Conservation (phyloP, 2,797 vertebrate genomes). For the Perdix hodgsoniae region DNA sequence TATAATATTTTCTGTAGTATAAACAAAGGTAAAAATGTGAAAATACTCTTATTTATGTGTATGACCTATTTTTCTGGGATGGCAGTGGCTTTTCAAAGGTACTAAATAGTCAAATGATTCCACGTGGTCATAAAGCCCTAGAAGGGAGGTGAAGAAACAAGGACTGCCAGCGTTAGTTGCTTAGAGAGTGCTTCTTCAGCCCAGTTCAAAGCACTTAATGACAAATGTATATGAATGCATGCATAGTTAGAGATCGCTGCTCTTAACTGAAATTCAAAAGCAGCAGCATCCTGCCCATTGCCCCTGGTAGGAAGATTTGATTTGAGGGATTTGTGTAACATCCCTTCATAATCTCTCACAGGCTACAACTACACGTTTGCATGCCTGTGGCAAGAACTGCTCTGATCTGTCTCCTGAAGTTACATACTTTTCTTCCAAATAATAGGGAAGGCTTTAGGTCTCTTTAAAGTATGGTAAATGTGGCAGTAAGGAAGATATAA, state of each 20-base stretch:
- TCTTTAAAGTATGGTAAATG: not conserved
- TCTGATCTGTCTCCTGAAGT: not conserved
- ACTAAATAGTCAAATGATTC: not conserved
- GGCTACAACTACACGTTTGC: not conserved
- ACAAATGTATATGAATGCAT: not conserved
- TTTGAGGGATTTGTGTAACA: not conserved
- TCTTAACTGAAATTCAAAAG: not conserved
- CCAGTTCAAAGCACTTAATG: not conserved
- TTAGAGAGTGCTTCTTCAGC: not conserved
- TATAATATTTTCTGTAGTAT: not conserved
- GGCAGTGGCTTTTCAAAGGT: not conserved
- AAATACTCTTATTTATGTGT: not conserved
- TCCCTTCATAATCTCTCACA: not conserved
- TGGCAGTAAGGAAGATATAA: not conserved
- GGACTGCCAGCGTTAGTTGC: not conserved
- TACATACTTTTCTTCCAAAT: not conserved
- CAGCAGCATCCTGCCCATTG: not conserved
- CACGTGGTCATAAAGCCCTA: not conserved
- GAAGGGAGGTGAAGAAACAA: not conserved
- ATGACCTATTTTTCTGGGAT: not conserved
- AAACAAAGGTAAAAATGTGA: not conserved
- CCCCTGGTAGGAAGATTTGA: not conserved
- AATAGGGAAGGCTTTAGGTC: not conserved
- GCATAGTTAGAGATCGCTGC: not conserved
- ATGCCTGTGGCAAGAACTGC: not conserved